These are phyloP conservation scores for Orthonychiurus folsomi DNA, from an alignment of 2,888 invertebrate species.

Conservation along the genomic window DNA sequence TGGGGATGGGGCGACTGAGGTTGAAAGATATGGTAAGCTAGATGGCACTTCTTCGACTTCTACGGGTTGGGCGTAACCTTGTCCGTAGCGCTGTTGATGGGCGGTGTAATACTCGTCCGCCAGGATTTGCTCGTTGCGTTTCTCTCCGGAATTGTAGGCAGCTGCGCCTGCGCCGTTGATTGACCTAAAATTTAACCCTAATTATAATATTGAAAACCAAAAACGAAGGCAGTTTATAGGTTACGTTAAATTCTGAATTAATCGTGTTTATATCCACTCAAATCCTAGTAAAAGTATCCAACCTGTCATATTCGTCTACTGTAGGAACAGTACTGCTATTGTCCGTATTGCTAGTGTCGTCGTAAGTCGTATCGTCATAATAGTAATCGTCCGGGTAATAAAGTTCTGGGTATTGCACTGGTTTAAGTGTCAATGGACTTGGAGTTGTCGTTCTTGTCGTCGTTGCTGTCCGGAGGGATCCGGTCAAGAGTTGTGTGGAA, in stretches of 20 bases:
- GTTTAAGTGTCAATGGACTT: background rate
- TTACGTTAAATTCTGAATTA: no score
- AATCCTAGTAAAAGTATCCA: no score
- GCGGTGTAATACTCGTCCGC: background rate
- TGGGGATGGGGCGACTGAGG: background rate
- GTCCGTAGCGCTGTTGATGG: constrained; percentile 1
- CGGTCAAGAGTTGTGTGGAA: background rate
- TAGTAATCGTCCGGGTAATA: background rate
- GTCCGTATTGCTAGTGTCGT: background rate
- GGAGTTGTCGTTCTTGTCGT: background rate
- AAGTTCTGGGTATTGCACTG: background rate
- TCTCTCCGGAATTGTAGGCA: background rate
- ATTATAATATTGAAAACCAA: background rate
- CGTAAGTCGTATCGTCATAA: background rate
- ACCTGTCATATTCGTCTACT: no score
- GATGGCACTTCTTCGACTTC: background rate
- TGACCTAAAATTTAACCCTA: background rate
- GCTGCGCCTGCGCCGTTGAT: background rate
- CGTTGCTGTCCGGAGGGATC: no score
- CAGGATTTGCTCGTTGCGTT: background rate
- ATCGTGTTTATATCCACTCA: no score
- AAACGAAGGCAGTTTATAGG: no score
- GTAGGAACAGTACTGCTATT: background rate
- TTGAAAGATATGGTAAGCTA: background rate
- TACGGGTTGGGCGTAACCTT: background rate